Evolutionary conservation across 2,113 vertebrate species (phyloP).

Genomic region (Sprattus sprattus): DNA sequence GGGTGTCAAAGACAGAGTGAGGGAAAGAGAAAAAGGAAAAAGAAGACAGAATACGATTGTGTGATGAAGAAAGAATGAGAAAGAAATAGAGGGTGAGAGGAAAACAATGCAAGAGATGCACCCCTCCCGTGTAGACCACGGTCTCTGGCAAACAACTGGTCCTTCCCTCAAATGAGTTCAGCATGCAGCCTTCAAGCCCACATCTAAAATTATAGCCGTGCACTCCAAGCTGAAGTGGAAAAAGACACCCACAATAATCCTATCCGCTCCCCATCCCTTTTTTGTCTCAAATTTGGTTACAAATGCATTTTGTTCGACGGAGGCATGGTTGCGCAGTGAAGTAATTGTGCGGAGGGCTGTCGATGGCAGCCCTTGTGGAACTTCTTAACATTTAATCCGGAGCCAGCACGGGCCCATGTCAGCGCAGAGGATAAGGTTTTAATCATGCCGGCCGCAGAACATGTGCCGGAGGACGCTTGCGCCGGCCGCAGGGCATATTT

Average conservation of each 20-base stretch:
- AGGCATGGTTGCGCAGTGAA: conserved; percentile 67
- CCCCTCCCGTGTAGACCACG: conserved; percentile 74
- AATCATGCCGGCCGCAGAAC: conserved; percentile 76
- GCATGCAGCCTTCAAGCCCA: conserved; percentile 71
- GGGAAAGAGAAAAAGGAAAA: not conserved
- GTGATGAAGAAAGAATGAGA: conserved; percentile 30
- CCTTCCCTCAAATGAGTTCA: conserved; percentile 80
- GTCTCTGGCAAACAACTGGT: conserved; percentile 69
- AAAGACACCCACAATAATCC: conserved; percentile 73
- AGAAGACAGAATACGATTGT: conserved; percentile 18
- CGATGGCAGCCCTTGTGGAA: conserved; percentile 66
- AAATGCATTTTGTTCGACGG: conserved; percentile 71
- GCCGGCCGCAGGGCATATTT: conserved; percentile 74
- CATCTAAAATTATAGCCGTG: conserved; percentile 77
- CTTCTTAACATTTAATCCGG: conserved; percentile 68
- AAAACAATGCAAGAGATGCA: conserved; percentile 75
- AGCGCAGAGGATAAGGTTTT: conserved; percentile 74
- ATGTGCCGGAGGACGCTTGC: conserved; percentile 67
- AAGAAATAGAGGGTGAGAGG: conserved; percentile 51
- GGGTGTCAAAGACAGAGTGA: not conserved
- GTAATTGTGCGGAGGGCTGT: conserved; percentile 63
- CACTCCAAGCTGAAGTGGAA: conserved; percentile 71
- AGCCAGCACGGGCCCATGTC: conserved; percentile 73
- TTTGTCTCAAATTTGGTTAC: conserved; percentile 69
- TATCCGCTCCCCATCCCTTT: conserved; percentile 56